Evolutionary conservation across 2,113 vertebrate genomes (phyloP).

Genomic region (Aspiorhynchus laticeps): DNA sequence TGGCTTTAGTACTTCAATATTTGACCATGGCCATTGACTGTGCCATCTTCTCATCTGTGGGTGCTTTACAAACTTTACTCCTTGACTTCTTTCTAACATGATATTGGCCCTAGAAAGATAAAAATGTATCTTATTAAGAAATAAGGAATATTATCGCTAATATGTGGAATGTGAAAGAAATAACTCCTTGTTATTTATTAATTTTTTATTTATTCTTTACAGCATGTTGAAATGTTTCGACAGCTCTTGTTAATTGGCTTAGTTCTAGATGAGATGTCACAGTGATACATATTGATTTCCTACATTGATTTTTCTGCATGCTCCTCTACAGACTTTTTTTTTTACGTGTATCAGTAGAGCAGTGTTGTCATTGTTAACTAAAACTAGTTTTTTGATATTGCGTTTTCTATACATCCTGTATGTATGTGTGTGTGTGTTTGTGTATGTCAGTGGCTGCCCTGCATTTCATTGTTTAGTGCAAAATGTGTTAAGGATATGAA

Average conservation of each 20-base stretch:
- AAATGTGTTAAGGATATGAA: slow-evolving; percentile 22
- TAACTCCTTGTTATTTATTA: neutral
- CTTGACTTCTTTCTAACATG: neutral
- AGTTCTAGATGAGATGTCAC: slow-evolving; percentile 4
- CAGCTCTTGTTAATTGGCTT: neutral
- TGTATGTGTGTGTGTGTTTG: neutral
- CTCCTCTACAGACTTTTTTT: neutral
- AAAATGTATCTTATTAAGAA: neutral
- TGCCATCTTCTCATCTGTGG: neutral
- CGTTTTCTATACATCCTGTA: too few species aligned
- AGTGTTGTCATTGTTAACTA: neutral
- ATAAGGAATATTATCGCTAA: neutral
- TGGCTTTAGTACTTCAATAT: neutral
- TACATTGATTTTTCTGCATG: neutral
- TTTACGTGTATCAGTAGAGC: neutral
- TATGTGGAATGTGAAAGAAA: neutral
- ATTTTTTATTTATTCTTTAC: neutral
- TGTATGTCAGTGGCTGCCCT: neutral
- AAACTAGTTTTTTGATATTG: neutral
- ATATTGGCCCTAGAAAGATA: neutral
- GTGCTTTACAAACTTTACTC: neutral
- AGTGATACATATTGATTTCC: slow-evolving; percentile 21
- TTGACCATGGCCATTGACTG: neutral
- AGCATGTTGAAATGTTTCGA: neutral
- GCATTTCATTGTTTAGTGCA: slow-evolving; percentile 1